Base-by-base conservation (phyloP, 2,113 vertebrate species). In the Rhipidura dahli region DNA sequence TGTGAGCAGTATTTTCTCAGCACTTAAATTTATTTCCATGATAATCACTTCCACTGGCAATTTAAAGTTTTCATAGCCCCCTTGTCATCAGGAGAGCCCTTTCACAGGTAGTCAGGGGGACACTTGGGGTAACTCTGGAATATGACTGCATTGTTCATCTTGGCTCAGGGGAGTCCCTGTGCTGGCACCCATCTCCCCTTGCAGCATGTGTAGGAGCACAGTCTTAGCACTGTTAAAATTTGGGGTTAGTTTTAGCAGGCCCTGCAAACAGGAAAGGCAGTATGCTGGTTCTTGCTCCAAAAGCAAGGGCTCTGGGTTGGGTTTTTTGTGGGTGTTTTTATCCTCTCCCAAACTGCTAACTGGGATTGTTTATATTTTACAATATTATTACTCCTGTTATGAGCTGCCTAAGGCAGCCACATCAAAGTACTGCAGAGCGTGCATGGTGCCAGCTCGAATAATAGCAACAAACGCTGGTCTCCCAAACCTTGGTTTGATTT, bases 401-500 rank as follows among this genome's bases (percentile, higher is more conserved):
- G 89, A 96, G 78, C 88, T 96, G 96, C 97, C 97, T 96, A 72
- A 94, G 97, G 97, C 97, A 97, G 78, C 93, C 94, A 93, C 97
- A 98, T 98, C 97, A 98, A 97, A 98, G 96, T 59, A 83, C 65
- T 94, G 44, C 27, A 54, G 50, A 81, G 86, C 1, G 5, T 3
- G 3, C 11, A 10, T 90, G 68, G 44, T 97, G 90, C 80, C 93
- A 80, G 90, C 76, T 87, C 94, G 76, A 78, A 94, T 95, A 95
- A 92, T 96, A 80, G 81, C 92, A 96, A 96, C 85, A 97, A 94
- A 92, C 28, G 27, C 49, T 40, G 56, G 73, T 89, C 89, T 96
- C 85, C 92, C 91, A 92, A 95, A 95, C 70, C 92, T 95, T 93
- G 81, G 92, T 94, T 97, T 97, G 94, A 97, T 96, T 98, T 97